Evolutionary conservation across 2,888 invertebrate species (phyloP).

Genomic region (Tenthredo notha): DNA sequence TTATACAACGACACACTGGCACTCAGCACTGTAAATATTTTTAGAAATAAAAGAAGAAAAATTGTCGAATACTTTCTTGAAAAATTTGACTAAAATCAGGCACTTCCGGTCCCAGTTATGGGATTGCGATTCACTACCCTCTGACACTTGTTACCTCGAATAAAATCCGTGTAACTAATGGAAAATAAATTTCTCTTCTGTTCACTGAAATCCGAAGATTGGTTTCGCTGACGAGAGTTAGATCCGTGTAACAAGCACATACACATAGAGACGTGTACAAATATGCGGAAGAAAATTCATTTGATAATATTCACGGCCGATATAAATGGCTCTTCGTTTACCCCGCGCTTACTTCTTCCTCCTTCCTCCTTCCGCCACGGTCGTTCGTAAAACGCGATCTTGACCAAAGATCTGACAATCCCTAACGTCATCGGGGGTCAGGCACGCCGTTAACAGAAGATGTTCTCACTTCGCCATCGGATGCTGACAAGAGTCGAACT

Average conservation of each 20-base stretch:
- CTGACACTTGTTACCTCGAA: conserved; percentile 29
- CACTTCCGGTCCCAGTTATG: background rate
- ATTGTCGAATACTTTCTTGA: background rate
- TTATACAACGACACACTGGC: background rate
- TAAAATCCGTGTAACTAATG: background rate
- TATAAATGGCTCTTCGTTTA: conserved; percentile 31
- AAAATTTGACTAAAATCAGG: background rate
- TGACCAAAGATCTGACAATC: conserved; percentile 59
- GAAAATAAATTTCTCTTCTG: background rate
- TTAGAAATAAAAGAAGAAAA: background rate
- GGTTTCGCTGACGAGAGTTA: background rate
- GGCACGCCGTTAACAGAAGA: conserved; percentile 67
- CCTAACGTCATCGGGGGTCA: conserved; percentile 59
- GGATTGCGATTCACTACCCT: background rate
- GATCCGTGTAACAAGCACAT: background rate
- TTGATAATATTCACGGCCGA: conserved; percentile 36
- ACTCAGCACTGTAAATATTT: background rate
- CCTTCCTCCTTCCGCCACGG: conserved; percentile 13
- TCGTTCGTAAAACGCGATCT: conserved; percentile 46
- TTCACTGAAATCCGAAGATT: background rate
- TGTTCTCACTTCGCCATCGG: conserved; percentile 69
- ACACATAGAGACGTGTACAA: background rate
- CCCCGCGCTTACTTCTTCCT: background rate
- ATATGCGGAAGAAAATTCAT: conserved; percentile 29
- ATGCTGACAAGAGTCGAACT: conserved; percentile 67